Base-by-base conservation (phyloP, 1,140 invertebrate species). In the Neotoxoptera formosana region DNA sequence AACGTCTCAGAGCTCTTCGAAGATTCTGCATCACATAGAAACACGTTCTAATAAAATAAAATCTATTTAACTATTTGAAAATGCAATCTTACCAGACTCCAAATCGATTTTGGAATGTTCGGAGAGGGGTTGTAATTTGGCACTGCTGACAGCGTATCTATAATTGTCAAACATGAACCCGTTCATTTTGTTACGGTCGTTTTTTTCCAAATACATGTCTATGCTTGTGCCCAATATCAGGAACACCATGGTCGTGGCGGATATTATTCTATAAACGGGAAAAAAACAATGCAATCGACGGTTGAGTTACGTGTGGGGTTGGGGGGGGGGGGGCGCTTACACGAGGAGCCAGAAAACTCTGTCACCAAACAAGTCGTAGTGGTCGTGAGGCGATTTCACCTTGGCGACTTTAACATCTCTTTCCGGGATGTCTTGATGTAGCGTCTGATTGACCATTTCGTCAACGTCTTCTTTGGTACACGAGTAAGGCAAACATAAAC, bases 401-500 rank as follows among this genome's bases (percentile, higher is more conserved):
- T 95, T 95, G 34, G 96, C 94, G 4, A 97, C 96, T 20, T 95
- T 94, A 2, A 96, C 94, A 1, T 94, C 94, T n/a, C 95, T 93
- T 60, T 93, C 94, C 41, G 95, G 95, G 0, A 94, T 94, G 2
- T 95, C 95, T 17, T 95, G 95, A n/a, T 95, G 94, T 4, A 95
- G 95, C 0, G 96, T 96, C 23, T 96, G 95, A 94, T 95, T 95
- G 91, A 97, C 96, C 94, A 98, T 95, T 7, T 95, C 94, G 25
- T 95, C 94, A 11, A 97, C 96, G 93, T 97, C 97, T 21, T 96
- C 94, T 30, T 96, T 96, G 9, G 95, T 95, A 95, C 97, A 98
- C 1, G 96, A 96, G 53, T 96, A 96, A 11, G 97, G 97, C 67
- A 98, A 95, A 94, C 97, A 98, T 4, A 97, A 95, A 0, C 97